Evolutionary conservation across 2,888 invertebrate genomes (phyloP).

Genomic region (Ypsolopha scabrella): DNA sequence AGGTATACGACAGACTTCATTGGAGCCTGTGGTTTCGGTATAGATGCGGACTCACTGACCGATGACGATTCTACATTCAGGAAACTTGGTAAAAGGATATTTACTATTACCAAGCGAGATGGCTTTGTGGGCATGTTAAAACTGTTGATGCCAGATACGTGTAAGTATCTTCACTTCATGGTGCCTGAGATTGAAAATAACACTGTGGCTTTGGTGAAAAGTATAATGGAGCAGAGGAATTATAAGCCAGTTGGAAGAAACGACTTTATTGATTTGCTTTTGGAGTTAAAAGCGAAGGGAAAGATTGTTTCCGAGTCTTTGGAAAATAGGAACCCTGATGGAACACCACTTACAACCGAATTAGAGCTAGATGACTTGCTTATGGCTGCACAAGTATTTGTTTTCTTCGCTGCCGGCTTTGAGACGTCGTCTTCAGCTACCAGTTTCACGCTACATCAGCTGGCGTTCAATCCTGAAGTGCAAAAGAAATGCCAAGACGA

Average conservation of each 20-base stretch:
- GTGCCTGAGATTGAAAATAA: not conserved
- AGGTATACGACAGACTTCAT: not conserved
- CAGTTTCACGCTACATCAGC: constrained; percentile 16
- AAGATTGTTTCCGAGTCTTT: constrained; percentile 4
- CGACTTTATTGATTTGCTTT: constrained; percentile 6
- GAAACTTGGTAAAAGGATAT: not conserved
- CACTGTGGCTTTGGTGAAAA: not conserved
- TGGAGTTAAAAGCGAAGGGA: constrained; percentile 3
- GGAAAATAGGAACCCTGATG: constrained; percentile 1
- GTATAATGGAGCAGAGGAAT: constrained; percentile 1
- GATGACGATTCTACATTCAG: not conserved
- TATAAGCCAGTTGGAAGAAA: constrained; percentile 5
- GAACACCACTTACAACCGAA: constrained; percentile 2
- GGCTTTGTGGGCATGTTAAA: not conserved
- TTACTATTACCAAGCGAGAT: not conserved
- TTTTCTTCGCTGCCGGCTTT: too few species aligned
- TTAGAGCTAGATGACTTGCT: constrained; percentile 3
- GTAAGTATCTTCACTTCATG: not conserved
- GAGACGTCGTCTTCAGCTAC: constrained; percentile 1
- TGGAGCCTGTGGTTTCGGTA: not conserved
- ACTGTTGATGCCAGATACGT: not conserved
- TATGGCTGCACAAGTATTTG: constrained; percentile 7
- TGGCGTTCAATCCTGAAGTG: constrained; percentile 13
- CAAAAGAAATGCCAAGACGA: constrained; percentile 9
- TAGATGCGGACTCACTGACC: not conserved